phyloP scores from a whole-genome alignment of 1,140 invertebrate species.

The Neocloeon triangulifer region DNA sequence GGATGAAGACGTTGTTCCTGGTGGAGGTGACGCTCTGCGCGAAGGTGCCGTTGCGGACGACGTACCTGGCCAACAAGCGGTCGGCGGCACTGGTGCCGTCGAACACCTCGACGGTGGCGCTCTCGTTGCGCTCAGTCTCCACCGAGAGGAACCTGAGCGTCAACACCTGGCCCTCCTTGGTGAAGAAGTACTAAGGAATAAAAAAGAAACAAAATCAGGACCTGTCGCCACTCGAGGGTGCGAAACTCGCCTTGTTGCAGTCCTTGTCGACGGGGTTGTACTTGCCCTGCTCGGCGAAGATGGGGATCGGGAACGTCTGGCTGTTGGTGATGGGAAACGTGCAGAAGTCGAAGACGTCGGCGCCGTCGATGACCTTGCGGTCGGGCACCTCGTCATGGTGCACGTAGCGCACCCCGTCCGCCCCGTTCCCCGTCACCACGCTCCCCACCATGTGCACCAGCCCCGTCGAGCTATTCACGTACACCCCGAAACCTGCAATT shows the following conservation, averaged over 20 bases:
- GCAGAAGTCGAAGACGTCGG: conserved; percentile 58
- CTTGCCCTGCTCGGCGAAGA: conserved; percentile 50
- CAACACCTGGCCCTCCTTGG: conserved; percentile 46
- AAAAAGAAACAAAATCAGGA: conserved; percentile 8
- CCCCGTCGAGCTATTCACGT: conserved; percentile 68
- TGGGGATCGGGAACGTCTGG: conserved; percentile 58
- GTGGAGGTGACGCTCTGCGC: conserved; percentile 66
- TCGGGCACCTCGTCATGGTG: conserved; percentile 51
- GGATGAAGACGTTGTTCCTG: conserved; percentile 48
- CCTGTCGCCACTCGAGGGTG: too few species aligned
- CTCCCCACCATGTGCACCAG: conserved; percentile 45
- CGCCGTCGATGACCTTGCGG: conserved; percentile 35
- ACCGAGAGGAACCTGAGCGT: conserved; percentile 66
- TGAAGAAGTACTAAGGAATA: conserved; percentile 36
- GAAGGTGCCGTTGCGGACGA: conserved; percentile 50
- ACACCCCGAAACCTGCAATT: conserved; percentile 56
- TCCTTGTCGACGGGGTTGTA: conserved; percentile 37
- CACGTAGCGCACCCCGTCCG: conserved; percentile 66
- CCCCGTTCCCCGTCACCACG: conserved; percentile 52
- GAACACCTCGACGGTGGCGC: conserved; percentile 45
- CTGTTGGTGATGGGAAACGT: conserved; percentile 54
- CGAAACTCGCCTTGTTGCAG: conserved; percentile 37
- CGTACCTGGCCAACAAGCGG: conserved; percentile 38
- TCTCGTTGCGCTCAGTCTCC: conserved; percentile 44
- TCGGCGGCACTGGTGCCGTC: conserved; percentile 49